A percentile compares a stretch with the other conserved stretches of the same genome.
phyloP scores from a whole-genome alignment of 2,888 invertebrate species.

The Abrostola triplasia region DNA sequence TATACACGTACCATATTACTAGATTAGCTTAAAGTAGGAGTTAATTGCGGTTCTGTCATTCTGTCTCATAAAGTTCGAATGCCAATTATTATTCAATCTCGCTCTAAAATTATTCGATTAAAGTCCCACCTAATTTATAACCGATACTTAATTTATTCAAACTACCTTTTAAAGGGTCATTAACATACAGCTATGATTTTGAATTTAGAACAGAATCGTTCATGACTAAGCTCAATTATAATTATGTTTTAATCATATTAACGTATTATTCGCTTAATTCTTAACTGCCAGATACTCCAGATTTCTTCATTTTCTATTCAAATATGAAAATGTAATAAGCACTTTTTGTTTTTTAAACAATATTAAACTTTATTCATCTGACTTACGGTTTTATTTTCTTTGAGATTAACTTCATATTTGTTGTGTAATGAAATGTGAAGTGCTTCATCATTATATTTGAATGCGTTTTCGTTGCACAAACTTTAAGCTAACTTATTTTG shows the following conservation, averaged over 20 bases:
- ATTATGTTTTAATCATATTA: slow-evolving; percentile 13
- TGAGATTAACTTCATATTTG: slow-evolving; percentile 2
- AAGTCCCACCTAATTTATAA: slow-evolving; percentile 27
- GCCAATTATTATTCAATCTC: slow-evolving; percentile 2
- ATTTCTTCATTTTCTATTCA: slow-evolving; percentile 13
- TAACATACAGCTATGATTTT: slow-evolving; percentile 26
- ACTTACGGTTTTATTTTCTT: slow-evolving; percentile 10
- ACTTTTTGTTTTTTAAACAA: slow-evolving; percentile 16
- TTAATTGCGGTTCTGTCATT: neutral
- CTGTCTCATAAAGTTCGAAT: slow-evolving; percentile 7
- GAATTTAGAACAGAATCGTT: slow-evolving; percentile 31
- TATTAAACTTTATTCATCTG: slow-evolving; percentile 1
- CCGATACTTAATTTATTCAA: slow-evolving; percentile 33
- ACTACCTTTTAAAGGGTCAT: slow-evolving; percentile 27
- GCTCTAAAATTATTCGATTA: slow-evolving; percentile 8
- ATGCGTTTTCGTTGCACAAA: no score
- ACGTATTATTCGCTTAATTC: slow-evolving; percentile 10
- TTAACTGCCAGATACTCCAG: slow-evolving; percentile 6
- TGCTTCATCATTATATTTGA: no score
- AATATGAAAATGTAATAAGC: slow-evolving; percentile 11
- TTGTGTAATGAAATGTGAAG: slow-evolving; percentile 24
- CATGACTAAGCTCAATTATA: slow-evolving; percentile 26
- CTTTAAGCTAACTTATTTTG: no score
- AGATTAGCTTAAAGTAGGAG: neutral
- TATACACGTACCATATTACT: no score